Evolutionary conservation across 2,888 invertebrate species (phyloP).

Genomic region (Folsomia candida): DNA sequence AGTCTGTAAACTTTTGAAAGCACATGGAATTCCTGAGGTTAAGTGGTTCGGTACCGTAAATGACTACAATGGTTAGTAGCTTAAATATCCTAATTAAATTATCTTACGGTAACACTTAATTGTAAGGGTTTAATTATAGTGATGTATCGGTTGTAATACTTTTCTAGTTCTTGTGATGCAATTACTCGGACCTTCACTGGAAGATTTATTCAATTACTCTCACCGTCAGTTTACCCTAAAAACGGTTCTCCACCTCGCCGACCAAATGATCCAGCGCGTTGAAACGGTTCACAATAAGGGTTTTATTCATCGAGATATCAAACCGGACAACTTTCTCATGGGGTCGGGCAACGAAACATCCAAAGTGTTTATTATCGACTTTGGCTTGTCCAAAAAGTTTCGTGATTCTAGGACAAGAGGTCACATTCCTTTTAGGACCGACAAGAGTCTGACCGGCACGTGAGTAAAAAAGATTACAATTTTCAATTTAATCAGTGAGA

Average conservation of each 20-base stretch:
- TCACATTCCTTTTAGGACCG: constrained; percentile 95
- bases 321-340: constrained; percentile 97
- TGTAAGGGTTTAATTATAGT: constrained; percentile 60
- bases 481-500: too few species aligned
- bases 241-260: constrained; percentile 97
- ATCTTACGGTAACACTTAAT: constrained; percentile 51
- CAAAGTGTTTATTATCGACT: constrained; percentile 96
- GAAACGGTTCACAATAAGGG: constrained; percentile 98
- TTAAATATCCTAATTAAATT: not conserved
- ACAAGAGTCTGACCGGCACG: constrained; percentile 91
- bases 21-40: constrained; percentile 62
- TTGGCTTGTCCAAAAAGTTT: constrained; percentile 98
- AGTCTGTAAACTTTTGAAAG: constrained; percentile 95
- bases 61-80: constrained; percentile 1
- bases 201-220: constrained; percentile 99
- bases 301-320: constrained; percentile 98
- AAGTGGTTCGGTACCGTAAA: constrained; percentile 18
- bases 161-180: constrained; percentile 92
- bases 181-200: constrained; percentile 91
- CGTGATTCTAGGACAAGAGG: constrained; percentile 81
- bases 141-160: constrained; percentile 68
- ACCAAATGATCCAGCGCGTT: constrained; percentile 89
- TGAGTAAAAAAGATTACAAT: too few species aligned
- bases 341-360: constrained; percentile 97
- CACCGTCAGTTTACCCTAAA: constrained; percentile 98